Base-by-base conservation (phyloP, 1,140 invertebrate genomes). In the Drosophila insularis region DNA sequence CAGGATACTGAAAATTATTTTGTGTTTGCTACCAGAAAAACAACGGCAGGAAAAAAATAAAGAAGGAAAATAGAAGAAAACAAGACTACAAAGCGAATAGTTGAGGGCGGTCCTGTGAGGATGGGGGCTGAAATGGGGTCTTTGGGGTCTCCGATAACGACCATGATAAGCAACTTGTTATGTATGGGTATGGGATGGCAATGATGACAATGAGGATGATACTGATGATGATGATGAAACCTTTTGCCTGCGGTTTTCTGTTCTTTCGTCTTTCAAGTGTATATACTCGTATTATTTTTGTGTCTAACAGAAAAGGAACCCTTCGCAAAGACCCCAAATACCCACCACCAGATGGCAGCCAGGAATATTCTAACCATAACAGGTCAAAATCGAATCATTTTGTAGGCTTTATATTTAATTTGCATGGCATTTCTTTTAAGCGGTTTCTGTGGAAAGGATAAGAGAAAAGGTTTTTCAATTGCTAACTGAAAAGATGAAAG, bases 341-440 rank as follows among this genome's bases (percentile, higher is more conserved):
- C 35, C 43, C 17, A 10, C 17, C 32, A 8, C 32, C 7, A 35
- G 27, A 2, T 3, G 5, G 27, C 27, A 31, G 8, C 1, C 32
- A 35, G 10, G 32, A 8, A 8, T 5, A 8, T 8, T 11, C 32
- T 11, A 11, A 1, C 17, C 7, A 19, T 21, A 50, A 50, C 43
- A 43, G 74, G 59, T 60, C 66, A 62, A 78, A 85, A 81, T 78
- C 81, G 82, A 78, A 87, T 87, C 81, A 81, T 87, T 81, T 78
- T 74, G 74, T 67, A 63, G 74, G 71, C 78, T 79, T 86, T 81
- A 81, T 65, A 86, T 86, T 86, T 87, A 86, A 86, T 86, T 86
- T 86, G 82, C 82, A 81, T 87, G 82, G 71, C 76, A 78, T 43
- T 21, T 53, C 40, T 70, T 63, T 64, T 43, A 62, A 35, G 59